Evolutionary conservation across 1,140 invertebrate species (phyloP).

Genomic region (Magallana angulata): DNA sequence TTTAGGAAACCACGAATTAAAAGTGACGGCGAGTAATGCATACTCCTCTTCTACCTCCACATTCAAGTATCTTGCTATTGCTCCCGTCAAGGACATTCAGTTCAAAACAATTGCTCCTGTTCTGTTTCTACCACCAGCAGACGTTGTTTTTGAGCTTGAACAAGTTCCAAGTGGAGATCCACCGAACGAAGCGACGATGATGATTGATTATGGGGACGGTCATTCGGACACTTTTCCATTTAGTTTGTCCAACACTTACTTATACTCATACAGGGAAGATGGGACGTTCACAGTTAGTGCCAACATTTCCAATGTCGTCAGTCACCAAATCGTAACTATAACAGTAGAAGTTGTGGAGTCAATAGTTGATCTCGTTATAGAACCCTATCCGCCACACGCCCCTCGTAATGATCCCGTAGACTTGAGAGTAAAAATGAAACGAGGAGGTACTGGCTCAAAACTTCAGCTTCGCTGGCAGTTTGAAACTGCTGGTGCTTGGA

Average conservation of each 20-base stretch:
- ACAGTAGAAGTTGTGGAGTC: conserved; percentile 61
- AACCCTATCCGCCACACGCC: conserved; percentile 55
- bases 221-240: conserved; percentile 31
- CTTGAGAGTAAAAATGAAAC: conserved; percentile 60
- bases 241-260: conserved; percentile 48
- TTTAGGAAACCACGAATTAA: conserved; percentile 65
- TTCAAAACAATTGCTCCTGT: conserved; percentile 46
- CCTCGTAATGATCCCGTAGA: conserved; percentile 53
- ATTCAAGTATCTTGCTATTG: conserved; percentile 60
- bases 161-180: conserved; percentile 36
- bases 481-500: conserved; percentile 51
- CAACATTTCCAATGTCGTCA: conserved; percentile 64
- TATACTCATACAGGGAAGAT: conserved; percentile 58
- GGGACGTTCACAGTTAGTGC: conserved; percentile 59
- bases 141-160: conserved; percentile 59
- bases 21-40: conserved; percentile 67
- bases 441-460: conserved; percentile 57
- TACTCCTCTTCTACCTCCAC: conserved; percentile 60
- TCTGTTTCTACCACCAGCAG: conserved; percentile 64
- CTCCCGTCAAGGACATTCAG: conserved; percentile 64
- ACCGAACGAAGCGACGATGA: conserved; percentile 58
- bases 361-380: conserved; percentile 59
- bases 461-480: conserved; percentile 62
- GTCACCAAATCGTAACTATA: conserved; percentile 47
- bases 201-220: conserved; percentile 65